phyloP scores from a whole-genome alignment of 2,888 invertebrate genomes.

The Allygus modestus region DNA sequence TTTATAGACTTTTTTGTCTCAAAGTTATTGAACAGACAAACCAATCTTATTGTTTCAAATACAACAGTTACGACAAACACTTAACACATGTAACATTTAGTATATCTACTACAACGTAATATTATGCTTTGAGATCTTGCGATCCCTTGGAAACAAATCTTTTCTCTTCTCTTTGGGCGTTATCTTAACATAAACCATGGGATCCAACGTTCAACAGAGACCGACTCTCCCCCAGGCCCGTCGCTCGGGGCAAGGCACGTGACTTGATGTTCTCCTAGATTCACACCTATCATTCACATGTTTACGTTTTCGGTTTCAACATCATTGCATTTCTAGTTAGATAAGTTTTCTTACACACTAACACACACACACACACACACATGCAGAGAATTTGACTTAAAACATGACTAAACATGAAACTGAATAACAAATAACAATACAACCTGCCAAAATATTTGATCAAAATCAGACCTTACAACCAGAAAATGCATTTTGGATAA shows the following conservation, averaged over 20 bases:
- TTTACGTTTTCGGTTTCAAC: too few relatives aligned
- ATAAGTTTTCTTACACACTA: too few relatives aligned
- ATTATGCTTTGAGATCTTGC: slow-evolving; percentile 55
- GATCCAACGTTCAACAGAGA: slow-evolving; percentile 39
- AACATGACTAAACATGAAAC: too few relatives aligned
- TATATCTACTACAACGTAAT: slow-evolving; percentile 54
- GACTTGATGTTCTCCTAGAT: not conserved
- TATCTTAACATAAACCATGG: slow-evolving; percentile 34
- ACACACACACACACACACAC: too few relatives aligned
- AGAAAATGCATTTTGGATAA: too few relatives aligned
- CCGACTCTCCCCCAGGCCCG: not conserved
- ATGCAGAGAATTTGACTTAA: too few relatives aligned
- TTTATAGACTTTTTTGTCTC: slow-evolving; percentile 60
- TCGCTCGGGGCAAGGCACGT: slow-evolving; percentile 8
- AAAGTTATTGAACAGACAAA: slow-evolving; percentile 48
- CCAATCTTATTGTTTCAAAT: slow-evolving; percentile 50
- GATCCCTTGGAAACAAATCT: slow-evolving; percentile 48
- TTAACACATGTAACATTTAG: slow-evolving; percentile 48
- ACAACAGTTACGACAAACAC: slow-evolving; percentile 51
- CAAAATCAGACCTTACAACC: too few relatives aligned
- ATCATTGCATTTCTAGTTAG: too few relatives aligned
- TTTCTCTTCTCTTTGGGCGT: slow-evolving; percentile 53
- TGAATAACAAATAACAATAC: too few relatives aligned
- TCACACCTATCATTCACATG: too few relatives aligned
- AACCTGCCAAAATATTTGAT: too few relatives aligned